Conservation (phyloP, 2,888 invertebrate species). For the Apodemia arnacis region DNA sequence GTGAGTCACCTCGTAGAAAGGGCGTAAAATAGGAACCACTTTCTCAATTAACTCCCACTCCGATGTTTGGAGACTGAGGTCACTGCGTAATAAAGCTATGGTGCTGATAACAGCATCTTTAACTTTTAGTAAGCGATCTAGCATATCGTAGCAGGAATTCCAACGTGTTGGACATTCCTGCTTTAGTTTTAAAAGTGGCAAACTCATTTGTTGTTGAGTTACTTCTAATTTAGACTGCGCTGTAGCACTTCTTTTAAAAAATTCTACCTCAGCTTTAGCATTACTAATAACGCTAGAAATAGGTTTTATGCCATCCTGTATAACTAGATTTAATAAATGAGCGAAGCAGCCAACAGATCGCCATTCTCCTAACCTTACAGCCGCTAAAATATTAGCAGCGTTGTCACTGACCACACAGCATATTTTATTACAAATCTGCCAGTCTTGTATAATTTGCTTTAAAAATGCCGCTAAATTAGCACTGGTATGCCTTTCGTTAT, state of each 20-base stretch:
- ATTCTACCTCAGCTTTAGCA: background rate
- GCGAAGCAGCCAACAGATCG: too few species aligned
- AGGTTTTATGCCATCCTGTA: too few species aligned
- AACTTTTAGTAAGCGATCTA: constrained; percentile 19
- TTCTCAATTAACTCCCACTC: constrained; percentile 17
- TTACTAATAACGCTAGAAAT: background rate
- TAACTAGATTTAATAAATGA: too few species aligned
- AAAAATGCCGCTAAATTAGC: background rate
- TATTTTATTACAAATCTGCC: background rate
- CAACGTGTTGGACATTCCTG: constrained; percentile 7
- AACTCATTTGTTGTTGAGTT: too few species aligned
- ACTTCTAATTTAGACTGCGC: background rate
- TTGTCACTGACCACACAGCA: background rate
- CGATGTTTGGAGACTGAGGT: constrained; percentile 1
- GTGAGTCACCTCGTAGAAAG: constrained; percentile 15
- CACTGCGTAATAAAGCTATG: constrained; percentile 10
- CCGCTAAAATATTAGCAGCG: constrained; percentile 10
- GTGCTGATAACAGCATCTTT: constrained; percentile 23
- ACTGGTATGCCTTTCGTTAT: background rate
- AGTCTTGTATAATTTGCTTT: background rate
- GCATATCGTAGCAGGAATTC: constrained; percentile 13
- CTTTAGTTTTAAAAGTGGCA: too few species aligned
- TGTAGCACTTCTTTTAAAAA: background rate
- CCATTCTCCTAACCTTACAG: constrained; percentile 10
- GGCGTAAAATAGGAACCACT: constrained; percentile 9